These are phyloP conservation scores for Holcopasites calliopsidis DNA, from an alignment of 1,140 invertebrate genomes.

Conservation along the genomic window DNA sequence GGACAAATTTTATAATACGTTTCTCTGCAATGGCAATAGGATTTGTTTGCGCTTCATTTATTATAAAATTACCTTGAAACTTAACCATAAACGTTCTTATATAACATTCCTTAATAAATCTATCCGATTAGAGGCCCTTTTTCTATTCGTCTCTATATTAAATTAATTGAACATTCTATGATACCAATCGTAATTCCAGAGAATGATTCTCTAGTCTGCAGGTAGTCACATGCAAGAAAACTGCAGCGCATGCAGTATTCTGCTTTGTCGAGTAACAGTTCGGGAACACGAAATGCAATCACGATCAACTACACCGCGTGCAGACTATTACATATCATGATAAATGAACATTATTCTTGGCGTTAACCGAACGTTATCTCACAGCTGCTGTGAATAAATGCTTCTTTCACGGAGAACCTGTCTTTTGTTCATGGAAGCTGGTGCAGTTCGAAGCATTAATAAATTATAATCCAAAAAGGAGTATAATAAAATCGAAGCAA, in stretches of 20 bases:
- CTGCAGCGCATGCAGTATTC: conserved; percentile 15
- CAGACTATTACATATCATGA: conserved; percentile 14
- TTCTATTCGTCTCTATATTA: neutral
- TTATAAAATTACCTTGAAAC: too few relatives aligned
- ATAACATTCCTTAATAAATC: too few relatives aligned
- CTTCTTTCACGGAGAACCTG: neutral
- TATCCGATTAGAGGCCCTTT: too few relatives aligned
- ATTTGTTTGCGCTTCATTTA: too few relatives aligned
- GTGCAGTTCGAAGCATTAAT: neutral
- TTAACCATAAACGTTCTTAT: too few relatives aligned
- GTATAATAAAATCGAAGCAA: too few relatives aligned
- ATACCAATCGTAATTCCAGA: neutral
- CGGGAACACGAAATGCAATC: neutral
- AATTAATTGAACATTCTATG: neutral
- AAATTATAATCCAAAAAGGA: too few relatives aligned
- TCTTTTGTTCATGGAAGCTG: neutral
- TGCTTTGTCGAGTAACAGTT: conserved; percentile 10
- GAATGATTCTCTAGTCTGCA: neutral
- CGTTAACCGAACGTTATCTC: neutral
- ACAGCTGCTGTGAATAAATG: neutral
- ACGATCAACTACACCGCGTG: neutral
- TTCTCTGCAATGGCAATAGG: too few relatives aligned
- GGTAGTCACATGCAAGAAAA: neutral
- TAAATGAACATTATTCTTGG: conserved; percentile 5
- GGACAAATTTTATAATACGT: too few relatives aligned